Percentiles rank a stretch among this genome's conserved stretches.
phyloP scores from a whole-genome alignment of 2,113 vertebrate genomes.

The Podilymbus podiceps region DNA sequence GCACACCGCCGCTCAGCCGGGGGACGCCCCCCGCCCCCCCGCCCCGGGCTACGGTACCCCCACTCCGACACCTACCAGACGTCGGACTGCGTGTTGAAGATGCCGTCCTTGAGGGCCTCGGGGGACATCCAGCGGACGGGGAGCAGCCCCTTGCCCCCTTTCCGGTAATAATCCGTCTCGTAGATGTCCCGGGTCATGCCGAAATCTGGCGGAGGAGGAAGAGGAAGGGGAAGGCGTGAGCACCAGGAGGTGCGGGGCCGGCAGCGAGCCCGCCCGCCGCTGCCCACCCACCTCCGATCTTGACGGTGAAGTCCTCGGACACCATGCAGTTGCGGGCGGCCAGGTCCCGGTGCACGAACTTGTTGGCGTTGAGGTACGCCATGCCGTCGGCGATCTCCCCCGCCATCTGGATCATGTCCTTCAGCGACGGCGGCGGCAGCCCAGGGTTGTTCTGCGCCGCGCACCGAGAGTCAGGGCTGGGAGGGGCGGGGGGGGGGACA shows the following conservation, averaged over 20 bases:
- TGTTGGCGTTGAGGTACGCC: slow-evolving; percentile 82
- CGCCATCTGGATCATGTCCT: slow-evolving; percentile 82
- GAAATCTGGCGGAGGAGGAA: slow-evolving; percentile 65
- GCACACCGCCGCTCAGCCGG: rapidly evolving
- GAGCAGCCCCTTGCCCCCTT: slow-evolving; percentile 79
- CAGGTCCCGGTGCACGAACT: slow-evolving; percentile 82
- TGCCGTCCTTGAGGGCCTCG: slow-evolving; percentile 79
- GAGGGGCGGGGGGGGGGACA: no score
- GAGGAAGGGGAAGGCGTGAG: background rate
- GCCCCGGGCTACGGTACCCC: no score
- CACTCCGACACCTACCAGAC: slow-evolving; percentile 70
- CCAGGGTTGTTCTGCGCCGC: slow-evolving; percentile 71
- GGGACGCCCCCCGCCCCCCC: background rate
- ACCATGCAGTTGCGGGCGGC: slow-evolving; percentile 86
- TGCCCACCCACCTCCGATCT: slow-evolving; percentile 76
- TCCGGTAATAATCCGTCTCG: slow-evolving; percentile 82
- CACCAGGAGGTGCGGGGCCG: rapidly evolving
- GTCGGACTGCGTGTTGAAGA: slow-evolving; percentile 80
- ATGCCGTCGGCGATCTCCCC: slow-evolving; percentile 83
- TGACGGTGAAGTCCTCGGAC: slow-evolving; percentile 81
- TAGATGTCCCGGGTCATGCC: slow-evolving; percentile 85
- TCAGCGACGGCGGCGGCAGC: slow-evolving; percentile 56
- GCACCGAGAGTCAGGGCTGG: background rate
- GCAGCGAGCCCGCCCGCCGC: rapidly evolving
- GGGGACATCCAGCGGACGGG: slow-evolving; percentile 84